phyloP scores from a whole-genome alignment of 2,113 vertebrate genomes.

The Gymnogyps californianus region DNA sequence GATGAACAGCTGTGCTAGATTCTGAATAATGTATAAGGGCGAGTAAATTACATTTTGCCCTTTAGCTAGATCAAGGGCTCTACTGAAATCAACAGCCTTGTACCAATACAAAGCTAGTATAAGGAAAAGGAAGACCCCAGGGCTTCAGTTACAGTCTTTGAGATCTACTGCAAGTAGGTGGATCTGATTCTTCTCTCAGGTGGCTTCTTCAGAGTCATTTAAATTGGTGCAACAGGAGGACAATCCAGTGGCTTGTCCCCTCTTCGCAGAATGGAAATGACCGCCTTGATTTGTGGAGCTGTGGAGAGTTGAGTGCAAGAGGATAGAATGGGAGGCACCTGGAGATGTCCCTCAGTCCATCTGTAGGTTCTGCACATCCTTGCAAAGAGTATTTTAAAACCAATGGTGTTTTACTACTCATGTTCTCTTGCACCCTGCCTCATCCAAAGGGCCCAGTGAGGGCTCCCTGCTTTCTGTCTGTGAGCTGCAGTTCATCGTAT shows the following conservation, averaged over 20 bases:
- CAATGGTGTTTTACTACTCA: background rate
- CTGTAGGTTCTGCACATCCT: background rate
- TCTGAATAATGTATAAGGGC: background rate
- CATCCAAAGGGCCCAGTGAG: background rate
- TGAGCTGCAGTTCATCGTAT: background rate
- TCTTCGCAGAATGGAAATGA: background rate
- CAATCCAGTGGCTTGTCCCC: background rate
- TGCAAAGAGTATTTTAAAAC: background rate
- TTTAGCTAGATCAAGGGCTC: background rate
- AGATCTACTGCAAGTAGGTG: background rate
- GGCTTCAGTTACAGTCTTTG: background rate
- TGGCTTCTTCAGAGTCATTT: background rate
- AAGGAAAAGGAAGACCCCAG: background rate
- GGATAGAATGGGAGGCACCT: background rate
- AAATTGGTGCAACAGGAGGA: background rate
- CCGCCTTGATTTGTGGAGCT: background rate
- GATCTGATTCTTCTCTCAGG: background rate
- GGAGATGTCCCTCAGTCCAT: background rate
- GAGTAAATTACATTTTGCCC: background rate
- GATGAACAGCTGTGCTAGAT: background rate
- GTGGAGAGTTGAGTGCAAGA: background rate
- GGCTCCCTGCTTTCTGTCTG: background rate
- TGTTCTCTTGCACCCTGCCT: background rate
- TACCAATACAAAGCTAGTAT: background rate
- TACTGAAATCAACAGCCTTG: background rate